Conservation (phyloP, 2,113 vertebrate genomes). For the Pedionomus torquatus region DNA sequence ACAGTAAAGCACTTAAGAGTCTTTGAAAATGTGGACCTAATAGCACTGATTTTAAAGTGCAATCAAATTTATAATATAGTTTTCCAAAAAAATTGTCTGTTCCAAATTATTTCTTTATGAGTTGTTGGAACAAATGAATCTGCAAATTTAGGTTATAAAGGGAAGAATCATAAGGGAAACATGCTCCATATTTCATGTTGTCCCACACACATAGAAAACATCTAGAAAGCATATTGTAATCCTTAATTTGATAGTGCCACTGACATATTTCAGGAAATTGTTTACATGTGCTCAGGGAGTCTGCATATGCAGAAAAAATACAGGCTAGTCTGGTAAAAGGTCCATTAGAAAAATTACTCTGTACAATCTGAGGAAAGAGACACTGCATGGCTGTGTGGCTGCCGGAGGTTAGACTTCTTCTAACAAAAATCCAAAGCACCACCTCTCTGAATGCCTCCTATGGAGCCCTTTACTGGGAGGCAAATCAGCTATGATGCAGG, state of each 20-base stretch:
- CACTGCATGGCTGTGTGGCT: not conserved
- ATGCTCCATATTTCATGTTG: not conserved
- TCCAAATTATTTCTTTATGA: not conserved
- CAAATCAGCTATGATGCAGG: not conserved
- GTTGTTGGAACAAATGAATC: not conserved
- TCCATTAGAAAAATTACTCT: not conserved
- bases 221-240: not conserved
- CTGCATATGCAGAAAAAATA: not conserved
- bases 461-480: not conserved
- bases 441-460: not conserved
- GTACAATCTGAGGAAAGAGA: not conserved
- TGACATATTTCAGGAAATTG: not conserved
- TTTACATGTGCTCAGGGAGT: not conserved
- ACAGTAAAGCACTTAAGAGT: not conserved
- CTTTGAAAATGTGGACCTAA: not conserved
- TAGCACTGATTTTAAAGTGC: not conserved
- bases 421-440: not conserved
- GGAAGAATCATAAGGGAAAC: not conserved
- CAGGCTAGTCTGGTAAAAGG: not conserved
- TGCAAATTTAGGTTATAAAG: not conserved
- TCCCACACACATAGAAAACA: not conserved
- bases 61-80: not conserved
- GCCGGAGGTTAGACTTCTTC: not conserved
- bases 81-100: not conserved
- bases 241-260: not conserved